Evolutionary conservation across 2,113 vertebrate species (phyloP).

Genomic region (Eurystomus gularis): DNA sequence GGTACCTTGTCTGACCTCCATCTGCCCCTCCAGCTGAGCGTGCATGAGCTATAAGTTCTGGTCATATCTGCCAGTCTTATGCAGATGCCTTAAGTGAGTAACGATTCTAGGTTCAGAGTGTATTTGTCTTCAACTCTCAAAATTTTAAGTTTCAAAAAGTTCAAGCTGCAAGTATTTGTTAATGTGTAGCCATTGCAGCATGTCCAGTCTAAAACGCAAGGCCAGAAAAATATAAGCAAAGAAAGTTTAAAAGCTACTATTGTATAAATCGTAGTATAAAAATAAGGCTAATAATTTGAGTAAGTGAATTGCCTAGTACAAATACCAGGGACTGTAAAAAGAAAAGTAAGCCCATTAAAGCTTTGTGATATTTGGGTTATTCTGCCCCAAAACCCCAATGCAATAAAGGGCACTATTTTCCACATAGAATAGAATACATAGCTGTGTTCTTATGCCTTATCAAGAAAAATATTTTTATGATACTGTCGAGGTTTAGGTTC

Average conservation of each 20-base stretch:
- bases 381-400: neutral
- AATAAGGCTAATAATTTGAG: neutral
- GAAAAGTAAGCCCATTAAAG: neutral
- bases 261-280: neutral
- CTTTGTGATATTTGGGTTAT: neutral
- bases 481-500: too few relatives aligned
- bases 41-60: accelerated
- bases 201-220: neutral
- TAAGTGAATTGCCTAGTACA: neutral
- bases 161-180: neutral
- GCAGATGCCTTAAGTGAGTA: neutral
- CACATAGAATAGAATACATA: neutral
- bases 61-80: neutral
- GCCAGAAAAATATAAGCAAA: neutral
- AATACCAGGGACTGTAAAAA: neutral
- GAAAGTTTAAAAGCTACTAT: neutral
- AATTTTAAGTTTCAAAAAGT: neutral
- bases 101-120: neutral
- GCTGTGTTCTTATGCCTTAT: neutral
- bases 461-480: neutral
- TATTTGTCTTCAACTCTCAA: neutral
- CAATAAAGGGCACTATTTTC: neutral
- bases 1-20: neutral
- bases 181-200: neutral
- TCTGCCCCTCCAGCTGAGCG: neutral